Evolutionary conservation across 2,797 vertebrate species (phyloP).

Genomic region (Otus scops): DNA sequence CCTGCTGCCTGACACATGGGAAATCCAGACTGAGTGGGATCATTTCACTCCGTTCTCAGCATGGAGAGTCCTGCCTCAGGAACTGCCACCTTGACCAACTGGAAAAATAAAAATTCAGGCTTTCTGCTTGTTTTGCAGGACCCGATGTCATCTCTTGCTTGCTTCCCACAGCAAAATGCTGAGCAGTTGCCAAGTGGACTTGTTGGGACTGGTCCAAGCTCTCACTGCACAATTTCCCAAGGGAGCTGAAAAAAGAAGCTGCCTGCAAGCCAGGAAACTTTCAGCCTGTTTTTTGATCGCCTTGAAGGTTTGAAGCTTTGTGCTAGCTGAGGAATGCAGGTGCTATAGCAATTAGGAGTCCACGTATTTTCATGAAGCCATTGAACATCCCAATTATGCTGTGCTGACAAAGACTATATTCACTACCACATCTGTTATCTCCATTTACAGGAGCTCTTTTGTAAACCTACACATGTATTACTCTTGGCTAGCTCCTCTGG

Average conservation of each 20-base stretch:
- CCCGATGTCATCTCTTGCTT: background rate
- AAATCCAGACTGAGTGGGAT: background rate
- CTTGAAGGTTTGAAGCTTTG: slow-evolving; percentile 13
- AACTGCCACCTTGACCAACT: background rate
- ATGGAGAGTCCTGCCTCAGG: background rate
- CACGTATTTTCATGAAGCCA: background rate
- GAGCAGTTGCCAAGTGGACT: background rate
- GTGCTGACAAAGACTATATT: background rate
- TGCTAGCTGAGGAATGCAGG: background rate
- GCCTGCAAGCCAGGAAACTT: background rate
- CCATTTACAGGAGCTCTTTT: slow-evolving; percentile 19
- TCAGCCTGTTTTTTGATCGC: background rate
- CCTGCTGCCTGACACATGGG: rapidly evolving
- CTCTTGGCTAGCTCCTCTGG: slow-evolving; percentile 15
- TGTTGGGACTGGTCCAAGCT: background rate
- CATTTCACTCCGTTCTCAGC: background rate
- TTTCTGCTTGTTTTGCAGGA: background rate
- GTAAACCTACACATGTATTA: background rate
- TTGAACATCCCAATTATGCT: slow-evolving; percentile 23
- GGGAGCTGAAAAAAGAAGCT: background rate
- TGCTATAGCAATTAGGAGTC: slow-evolving; percentile 23
- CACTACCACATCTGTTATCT: slow-evolving; percentile 22
- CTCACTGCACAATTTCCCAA: background rate
- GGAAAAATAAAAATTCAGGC: background rate
- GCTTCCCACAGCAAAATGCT: background rate